phyloP scores from a whole-genome alignment of 2,888 invertebrate genomes.

The Steinernema scapterisci region DNA sequence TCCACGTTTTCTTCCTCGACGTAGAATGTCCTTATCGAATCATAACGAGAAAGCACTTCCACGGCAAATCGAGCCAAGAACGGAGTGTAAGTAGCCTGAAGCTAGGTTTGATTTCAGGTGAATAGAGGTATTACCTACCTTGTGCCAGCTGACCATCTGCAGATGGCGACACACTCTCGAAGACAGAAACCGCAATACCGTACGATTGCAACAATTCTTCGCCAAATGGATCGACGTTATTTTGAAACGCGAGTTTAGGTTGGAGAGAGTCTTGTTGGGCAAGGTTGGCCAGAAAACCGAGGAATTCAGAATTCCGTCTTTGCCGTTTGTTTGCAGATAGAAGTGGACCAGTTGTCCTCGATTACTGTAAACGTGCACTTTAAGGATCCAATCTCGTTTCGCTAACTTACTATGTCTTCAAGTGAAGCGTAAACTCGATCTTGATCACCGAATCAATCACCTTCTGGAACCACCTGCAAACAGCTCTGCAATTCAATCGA shows the following conservation, averaged over 20 bases:
- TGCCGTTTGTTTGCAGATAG: background rate
- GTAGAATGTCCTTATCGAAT: no score
- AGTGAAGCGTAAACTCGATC: background rate
- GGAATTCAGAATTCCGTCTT: background rate
- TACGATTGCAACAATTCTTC: slow-evolving; percentile 1
- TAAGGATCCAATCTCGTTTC: no score
- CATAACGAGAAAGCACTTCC: no score
- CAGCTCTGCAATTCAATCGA: background rate
- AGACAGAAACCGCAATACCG: background rate
- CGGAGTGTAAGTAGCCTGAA: no score
- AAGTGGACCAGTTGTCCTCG: slow-evolving; percentile 9
- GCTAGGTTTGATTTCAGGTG: no score
- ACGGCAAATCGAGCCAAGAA: no score
- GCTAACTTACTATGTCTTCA: background rate
- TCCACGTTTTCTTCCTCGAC: no score
- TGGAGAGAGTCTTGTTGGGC: background rate
- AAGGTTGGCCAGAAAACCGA: slow-evolving; percentile 5
- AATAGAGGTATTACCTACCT: no score
- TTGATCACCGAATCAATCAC: background rate
- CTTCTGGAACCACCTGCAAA: background rate
- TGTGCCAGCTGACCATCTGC: background rate
- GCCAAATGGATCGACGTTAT: background rate
- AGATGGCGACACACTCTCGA: background rate
- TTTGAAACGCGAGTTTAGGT: background rate
- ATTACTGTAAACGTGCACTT: background rate